Evolutionary conservation across 2,888 invertebrate species (phyloP), one percentile per base, ranked within the genome.

Genomic region (Atherix ibis): DNA sequence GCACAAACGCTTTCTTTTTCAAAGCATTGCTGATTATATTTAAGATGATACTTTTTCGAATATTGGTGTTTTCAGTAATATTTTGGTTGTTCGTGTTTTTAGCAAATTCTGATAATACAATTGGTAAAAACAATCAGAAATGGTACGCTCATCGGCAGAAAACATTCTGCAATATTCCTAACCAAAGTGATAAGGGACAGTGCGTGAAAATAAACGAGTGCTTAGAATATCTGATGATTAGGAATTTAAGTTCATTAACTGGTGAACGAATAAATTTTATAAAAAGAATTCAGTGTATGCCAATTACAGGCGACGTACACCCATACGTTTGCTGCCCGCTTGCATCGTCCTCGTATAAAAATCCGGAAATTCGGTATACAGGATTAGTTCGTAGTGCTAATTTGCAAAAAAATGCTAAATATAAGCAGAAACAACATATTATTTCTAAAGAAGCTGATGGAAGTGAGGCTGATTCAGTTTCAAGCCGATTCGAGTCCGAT

Each of bases 101-200:
- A n/a, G n/a, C n/a, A n/a, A n/a, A n/a, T n/a, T n/a, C n/a, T n/a
- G n/a, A n/a, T n/a, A n/a, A n/a, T n/a, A n/a, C n/a, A n/a, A n/a
- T n/a, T n/a, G n/a, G n/a, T n/a, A n/a, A n/a, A n/a, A n/a, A n/a
- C n/a, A n/a, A n/a, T n/a, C n/a, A n/a, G n/a, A n/a, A n/a, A n/a
- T n/a, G n/a, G n/a, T n/a, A n/a, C n/a, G n/a, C n/a, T n/a, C n/a
- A n/a, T n/a, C n/a, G n/a, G n/a, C n/a, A n/a, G n/a, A n/a, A n/a
- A n/a, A n/a, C n/a, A n/a, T n/a, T n/a, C n/a, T 58, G 58, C 37
- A 51, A 52, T 29, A 58, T 58, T 43, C 58, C 58, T 27, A 59
- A 58, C 39, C 58, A 59, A 39, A 46, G 48, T 19, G 53, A 52
- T 39, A 46, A 45, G 10, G 60, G 58, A 26, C 35, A 50, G 18